phyloP scores from a whole-genome alignment of 2,888 invertebrate genomes.

The Sphaerophoria taeniata region DNA sequence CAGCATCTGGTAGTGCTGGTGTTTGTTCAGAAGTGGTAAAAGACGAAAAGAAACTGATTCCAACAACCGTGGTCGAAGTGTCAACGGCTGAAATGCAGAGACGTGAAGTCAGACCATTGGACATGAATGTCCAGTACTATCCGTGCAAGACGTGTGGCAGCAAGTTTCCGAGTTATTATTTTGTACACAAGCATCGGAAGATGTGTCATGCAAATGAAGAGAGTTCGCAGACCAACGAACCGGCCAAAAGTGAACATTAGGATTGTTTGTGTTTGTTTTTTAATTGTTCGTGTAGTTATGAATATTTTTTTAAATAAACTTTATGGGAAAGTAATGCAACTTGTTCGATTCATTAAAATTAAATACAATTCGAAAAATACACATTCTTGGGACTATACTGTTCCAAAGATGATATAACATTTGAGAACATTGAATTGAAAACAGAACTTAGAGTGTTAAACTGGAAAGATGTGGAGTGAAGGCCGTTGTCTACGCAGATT shows the following conservation, averaged over 20 bases:
- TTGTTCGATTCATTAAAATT: too few species aligned
- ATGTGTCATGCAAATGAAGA: constrained; percentile 88
- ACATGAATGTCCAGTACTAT: constrained; percentile 94
- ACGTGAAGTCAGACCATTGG: constrained; percentile 86
- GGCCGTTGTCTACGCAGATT: too few species aligned
- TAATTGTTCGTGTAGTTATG: background rate
- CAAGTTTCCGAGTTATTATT: constrained; percentile 96
- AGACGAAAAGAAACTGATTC: constrained; percentile 29
- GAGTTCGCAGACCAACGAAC: constrained; percentile 64
- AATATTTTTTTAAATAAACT: too few species aligned
- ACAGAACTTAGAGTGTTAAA: too few species aligned
- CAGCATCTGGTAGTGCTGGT: constrained; percentile 29
- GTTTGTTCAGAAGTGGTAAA: constrained; percentile 34
- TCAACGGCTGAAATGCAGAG: constrained; percentile 79
- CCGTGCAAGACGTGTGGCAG: constrained; percentile 96
- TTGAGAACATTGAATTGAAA: too few species aligned
- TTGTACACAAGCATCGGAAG: constrained; percentile 95
- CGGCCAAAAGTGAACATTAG: constrained; percentile 63
- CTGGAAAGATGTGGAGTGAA: too few species aligned
- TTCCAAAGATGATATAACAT: too few species aligned
- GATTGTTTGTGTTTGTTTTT: background rate
- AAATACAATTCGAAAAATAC: too few species aligned
- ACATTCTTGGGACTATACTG: too few species aligned
- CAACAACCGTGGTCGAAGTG: constrained; percentile 65
- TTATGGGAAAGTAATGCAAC: too few species aligned